Percentiles rank a stretch among this genome's conserved stretches.
Evolutionary conservation across 2,113 vertebrate genomes (phyloP).

Genomic region (Chaetops frenatus): DNA sequence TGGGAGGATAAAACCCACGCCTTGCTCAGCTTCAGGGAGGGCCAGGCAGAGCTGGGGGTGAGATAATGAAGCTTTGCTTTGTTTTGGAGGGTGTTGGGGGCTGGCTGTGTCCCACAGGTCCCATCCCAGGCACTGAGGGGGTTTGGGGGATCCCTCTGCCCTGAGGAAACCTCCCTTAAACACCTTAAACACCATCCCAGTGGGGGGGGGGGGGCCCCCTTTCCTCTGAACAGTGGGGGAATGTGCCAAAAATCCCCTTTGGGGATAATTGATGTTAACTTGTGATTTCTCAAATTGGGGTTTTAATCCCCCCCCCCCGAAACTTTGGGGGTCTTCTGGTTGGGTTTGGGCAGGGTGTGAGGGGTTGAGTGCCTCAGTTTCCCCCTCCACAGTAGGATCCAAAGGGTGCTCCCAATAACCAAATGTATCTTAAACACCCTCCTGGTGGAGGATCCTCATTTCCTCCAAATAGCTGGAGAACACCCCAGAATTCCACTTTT

Average conservation of each 20-base stretch:
- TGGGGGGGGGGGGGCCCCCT: background rate
- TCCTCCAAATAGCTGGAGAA: background rate
- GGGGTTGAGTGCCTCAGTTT: background rate
- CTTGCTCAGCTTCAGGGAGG: rapidly evolving
- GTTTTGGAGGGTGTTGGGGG: background rate
- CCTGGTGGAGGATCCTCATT: background rate
- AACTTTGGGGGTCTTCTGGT: rapidly evolving
- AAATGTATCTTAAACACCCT: background rate
- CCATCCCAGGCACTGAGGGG: no score
- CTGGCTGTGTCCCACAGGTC: background rate
- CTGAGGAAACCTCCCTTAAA: background rate
- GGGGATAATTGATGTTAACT: no score
- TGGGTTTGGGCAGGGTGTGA: background rate
- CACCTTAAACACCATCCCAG: background rate
- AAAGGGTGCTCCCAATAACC: background rate
- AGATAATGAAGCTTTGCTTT: background rate
- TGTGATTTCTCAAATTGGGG: no score
- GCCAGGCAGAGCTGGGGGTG: background rate
- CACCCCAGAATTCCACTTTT: background rate
- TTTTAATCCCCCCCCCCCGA: background rate
- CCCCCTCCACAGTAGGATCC: background rate
- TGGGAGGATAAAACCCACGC: background rate
- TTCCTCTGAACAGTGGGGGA: background rate
- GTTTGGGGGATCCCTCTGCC: background rate
- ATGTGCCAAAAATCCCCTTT: background rate